Conservation (phyloP, 2,797 vertebrate genomes). For the Eospalax fontanierii region DNA sequence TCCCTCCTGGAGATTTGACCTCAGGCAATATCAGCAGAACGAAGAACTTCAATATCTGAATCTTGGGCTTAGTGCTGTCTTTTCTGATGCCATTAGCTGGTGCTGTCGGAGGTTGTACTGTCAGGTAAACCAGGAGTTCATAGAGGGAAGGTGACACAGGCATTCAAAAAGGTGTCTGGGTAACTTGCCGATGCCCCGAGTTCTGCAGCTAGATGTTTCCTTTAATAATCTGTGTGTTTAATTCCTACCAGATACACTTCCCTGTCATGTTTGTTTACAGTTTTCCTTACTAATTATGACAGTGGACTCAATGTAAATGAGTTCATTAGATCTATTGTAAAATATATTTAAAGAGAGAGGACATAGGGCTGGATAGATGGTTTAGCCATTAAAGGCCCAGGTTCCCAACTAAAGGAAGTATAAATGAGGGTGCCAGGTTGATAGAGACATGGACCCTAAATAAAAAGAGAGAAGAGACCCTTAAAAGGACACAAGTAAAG, state of each 20-base stretch:
- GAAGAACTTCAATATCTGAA: neutral
- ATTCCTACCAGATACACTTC: neutral
- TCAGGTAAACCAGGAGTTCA: neutral
- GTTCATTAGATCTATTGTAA: constrained; percentile 54
- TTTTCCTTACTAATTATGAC: constrained; percentile 53
- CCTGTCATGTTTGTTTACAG: constrained; percentile 26
- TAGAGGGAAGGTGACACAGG: neutral
- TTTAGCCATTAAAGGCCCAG: too few relatives aligned
- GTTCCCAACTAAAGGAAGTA: constrained; percentile 2
- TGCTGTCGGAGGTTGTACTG: neutral
- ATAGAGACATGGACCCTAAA: too few relatives aligned
- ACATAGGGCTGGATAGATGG: too few relatives aligned
- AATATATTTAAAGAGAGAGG: neutral
- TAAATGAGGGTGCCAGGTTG: constrained; percentile 10
- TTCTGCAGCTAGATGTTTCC: constrained; percentile 31
- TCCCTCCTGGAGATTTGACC: neutral
- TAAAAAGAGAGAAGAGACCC: neutral
- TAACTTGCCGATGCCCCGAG: neutral
- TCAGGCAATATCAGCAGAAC: neutral
- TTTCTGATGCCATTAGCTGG: neutral
- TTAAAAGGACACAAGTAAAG: neutral
- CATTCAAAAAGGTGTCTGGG: neutral
- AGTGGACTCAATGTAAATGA: constrained; percentile 37
- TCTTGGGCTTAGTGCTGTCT: neutral
- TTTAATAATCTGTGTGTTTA: neutral